Base-by-base conservation (phyloP, 2,113 vertebrate genomes). In the Centropus bengalensis region DNA sequence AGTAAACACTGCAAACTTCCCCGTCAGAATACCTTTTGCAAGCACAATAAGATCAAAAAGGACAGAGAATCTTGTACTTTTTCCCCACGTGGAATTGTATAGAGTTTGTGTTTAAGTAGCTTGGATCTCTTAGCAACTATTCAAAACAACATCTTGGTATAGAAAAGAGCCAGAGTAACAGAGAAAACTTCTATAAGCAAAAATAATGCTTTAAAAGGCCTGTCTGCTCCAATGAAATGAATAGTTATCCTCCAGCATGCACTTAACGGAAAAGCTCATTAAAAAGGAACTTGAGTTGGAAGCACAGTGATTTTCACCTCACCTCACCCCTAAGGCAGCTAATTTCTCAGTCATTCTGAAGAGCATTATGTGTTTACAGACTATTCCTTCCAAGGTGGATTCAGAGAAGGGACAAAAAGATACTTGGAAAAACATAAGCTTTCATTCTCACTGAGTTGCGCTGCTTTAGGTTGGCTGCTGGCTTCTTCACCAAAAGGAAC, bases 401-500 rank as follows among this genome's bases (percentile, higher is more conserved):
- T 67, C 32, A 58, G 49, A 83, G 26, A n/a, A 77, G n/a, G 14
- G 58, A 40, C 47, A 45, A 30, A 66, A 40, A 66, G 23, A 71
- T 8, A 75, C 1, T 5, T 22, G 69, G 36, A 54, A 85, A 85
- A 85, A 70, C 11, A 14, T 3, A 36, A 79, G 45, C 33, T 60
- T 51, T 52, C 22, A 38, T 82, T 90, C 45, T n/a, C 70, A 45
- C 51, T 49, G 23, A 74, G 77, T 17, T 73, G 54, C 32, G 42
- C 68, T 40, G 60, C 45, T 86, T 96, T 42, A 68, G 75, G 70
- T 32, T 15, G 15, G 21, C 22, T 24, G 40, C 27, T 47, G 15
- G 51, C 64, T 60, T 75, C 83, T 90, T 82, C 33, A 91, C 91
- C 75, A 88, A 88, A 88, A 86, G 52, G 47, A 89, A 92, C 59